Percentiles rank a stretch among this genome's conserved stretches.
phyloP scores from a whole-genome alignment of 1,140 invertebrate genomes.

The Oscheius sp. region DNA sequence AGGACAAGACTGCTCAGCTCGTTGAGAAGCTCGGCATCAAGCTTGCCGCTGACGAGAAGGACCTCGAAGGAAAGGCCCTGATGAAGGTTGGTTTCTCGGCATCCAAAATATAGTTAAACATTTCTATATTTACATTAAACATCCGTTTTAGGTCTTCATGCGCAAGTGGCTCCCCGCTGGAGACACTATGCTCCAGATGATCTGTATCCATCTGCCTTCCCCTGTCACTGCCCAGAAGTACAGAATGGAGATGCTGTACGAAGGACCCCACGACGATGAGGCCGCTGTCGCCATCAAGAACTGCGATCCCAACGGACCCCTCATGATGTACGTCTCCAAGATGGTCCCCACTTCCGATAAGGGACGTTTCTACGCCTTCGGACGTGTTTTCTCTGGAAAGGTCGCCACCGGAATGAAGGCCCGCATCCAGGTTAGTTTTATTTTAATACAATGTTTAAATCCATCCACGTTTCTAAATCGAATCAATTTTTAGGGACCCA shows the following conservation, averaged over 20 bases:
- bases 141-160: slow-evolving; percentile 71
- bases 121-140: not conserved
- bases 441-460: not conserved
- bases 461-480: not conserved
- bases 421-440: slow-evolving; percentile 72
- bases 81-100: slow-evolving; percentile 67
- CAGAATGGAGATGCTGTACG: slow-evolving; percentile 97
- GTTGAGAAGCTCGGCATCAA: slow-evolving; percentile 86
- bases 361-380: slow-evolving; percentile 99
- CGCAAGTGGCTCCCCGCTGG: slow-evolving; percentile 98
- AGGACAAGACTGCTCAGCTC: slow-evolving; percentile 83
- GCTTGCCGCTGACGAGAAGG: slow-evolving; percentile 87
- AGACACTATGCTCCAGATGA: slow-evolving; percentile 99
- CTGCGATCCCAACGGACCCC: slow-evolving; percentile 89
- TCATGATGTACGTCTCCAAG: slow-evolving; percentile 99
- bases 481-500: slow-evolving; percentile 73
- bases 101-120: not conserved
- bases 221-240: slow-evolving; percentile 98
- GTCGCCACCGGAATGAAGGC: slow-evolving; percentile 91
- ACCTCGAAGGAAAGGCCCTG: slow-evolving; percentile 73
- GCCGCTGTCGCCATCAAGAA: slow-evolving; percentile 76
- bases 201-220: slow-evolving; percentile 97
- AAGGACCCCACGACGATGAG: slow-evolving; percentile 94
- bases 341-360: slow-evolving; percentile 99
- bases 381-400: slow-evolving; percentile 97